Percentiles rank a stretch among this genome's conserved stretches.
Evolutionary conservation across 2,113 vertebrate species (phyloP).

Genomic region (Sula dactylatra): DNA sequence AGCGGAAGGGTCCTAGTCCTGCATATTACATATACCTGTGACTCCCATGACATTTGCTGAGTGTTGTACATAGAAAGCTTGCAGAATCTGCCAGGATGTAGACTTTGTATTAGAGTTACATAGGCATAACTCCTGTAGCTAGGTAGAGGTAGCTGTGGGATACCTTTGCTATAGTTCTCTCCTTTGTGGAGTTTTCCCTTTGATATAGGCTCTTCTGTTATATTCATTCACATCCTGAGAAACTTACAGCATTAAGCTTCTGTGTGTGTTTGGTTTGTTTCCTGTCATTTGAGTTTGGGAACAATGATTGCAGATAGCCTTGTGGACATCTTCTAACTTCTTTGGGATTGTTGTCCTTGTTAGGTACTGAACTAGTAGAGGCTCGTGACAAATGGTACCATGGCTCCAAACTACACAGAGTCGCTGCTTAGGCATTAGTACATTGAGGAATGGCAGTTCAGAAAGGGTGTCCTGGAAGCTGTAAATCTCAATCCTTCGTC

Average conservation of each 20-base stretch:
- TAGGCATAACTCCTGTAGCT: neutral
- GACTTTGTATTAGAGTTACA: neutral
- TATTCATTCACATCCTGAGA: neutral
- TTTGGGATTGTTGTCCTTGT: neutral
- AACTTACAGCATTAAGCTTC: fast-evolving
- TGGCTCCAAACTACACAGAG: neutral
- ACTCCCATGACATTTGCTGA: neutral
- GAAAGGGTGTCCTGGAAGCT: neutral
- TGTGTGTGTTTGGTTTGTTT: neutral
- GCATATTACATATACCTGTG: fast-evolving
- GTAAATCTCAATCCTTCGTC: neutral
- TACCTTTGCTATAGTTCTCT: neutral
- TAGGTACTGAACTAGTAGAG: neutral
- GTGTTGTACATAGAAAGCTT: neutral
- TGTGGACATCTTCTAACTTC: neutral
- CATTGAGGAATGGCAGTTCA: neutral
- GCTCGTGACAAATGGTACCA: neutral
- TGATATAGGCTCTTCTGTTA: neutral
- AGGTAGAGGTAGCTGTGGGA: neutral
- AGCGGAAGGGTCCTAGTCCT: neutral
- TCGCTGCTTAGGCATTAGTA: neutral
- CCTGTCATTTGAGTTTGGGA: neutral
- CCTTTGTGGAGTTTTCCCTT: neutral
- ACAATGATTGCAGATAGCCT: neutral
- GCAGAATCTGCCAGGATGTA: neutral